These are phyloP conservation scores for Lasioglossum pauxillum DNA, from an alignment of 2,888 invertebrate genomes.

Conservation along the genomic window DNA sequence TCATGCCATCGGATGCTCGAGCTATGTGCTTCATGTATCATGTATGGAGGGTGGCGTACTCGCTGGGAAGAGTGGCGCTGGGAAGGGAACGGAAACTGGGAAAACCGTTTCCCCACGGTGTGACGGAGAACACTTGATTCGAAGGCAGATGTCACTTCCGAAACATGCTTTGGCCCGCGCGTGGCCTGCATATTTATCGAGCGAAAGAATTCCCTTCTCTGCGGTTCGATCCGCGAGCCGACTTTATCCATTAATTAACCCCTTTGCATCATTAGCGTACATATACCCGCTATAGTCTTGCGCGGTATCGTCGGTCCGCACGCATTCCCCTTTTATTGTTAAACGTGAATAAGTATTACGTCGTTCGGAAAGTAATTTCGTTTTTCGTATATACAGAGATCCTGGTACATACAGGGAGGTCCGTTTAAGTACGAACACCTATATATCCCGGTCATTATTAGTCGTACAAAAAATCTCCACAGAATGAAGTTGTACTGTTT, in stretches of 20 bases:
- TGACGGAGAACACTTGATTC: constrained; percentile 71
- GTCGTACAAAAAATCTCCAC: too few relatives aligned
- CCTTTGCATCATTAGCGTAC: neutral
- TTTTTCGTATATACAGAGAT: too few relatives aligned
- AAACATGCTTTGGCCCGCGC: constrained; percentile 52
- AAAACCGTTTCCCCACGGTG: constrained; percentile 66
- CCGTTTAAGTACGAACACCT: too few relatives aligned
- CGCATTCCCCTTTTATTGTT: neutral
- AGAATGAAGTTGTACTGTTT: too few relatives aligned
- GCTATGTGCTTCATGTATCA: constrained; percentile 78
- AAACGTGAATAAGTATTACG: neutral
- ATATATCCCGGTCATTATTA: too few relatives aligned
- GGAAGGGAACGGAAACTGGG: constrained; percentile 70
- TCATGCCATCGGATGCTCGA: constrained; percentile 77
- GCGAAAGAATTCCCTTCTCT: constrained; percentile 25
- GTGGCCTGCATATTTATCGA: constrained; percentile 62
- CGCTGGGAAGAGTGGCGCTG: constrained; percentile 48
- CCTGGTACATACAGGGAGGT: too few relatives aligned
- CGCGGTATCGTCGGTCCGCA: neutral
- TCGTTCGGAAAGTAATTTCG: too few relatives aligned
- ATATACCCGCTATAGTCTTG: neutral
- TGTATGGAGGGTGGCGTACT: constrained; percentile 67
- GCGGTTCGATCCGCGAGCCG: constrained; percentile 13
- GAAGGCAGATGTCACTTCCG: constrained; percentile 75
- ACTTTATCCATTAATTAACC: constrained; percentile 4